phyloP scores from a whole-genome alignment of 1,140 invertebrate species.

The Musca domestica region DNA sequence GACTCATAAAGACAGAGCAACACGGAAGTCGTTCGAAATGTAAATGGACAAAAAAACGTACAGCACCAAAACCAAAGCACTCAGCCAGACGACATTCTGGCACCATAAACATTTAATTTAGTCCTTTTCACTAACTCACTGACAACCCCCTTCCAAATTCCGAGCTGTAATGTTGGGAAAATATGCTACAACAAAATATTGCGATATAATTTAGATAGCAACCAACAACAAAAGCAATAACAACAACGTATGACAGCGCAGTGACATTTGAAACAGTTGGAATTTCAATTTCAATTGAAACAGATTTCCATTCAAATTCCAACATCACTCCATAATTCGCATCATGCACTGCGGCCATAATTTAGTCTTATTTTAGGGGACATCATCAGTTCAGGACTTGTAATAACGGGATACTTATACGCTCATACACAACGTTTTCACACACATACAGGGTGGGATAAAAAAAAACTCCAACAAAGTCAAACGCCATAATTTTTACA shows the following conservation, averaged over 20 bases:
- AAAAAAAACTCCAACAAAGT: no score
- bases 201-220: background rate
- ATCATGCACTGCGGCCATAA: no score
- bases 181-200: background rate
- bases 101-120: conserved; percentile 22
- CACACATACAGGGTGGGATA: no score
- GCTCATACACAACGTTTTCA: no score
- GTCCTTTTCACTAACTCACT: conserved; percentile 8
- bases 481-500: no score
- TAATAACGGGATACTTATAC: no score
- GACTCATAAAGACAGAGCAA: background rate
- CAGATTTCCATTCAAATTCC: background rate
- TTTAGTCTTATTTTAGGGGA: no score
- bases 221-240: background rate
- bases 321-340: no score
- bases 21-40: background rate
- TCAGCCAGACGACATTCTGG: conserved; percentile 18
- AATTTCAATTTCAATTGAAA: conserved; percentile 8
- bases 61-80: no score
- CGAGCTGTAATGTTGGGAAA: background rate
- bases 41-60: no score
- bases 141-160: no score
- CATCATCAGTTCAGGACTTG: no score
- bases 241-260: background rate
- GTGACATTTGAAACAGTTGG: background rate